Conservation (phyloP, 2,888 invertebrate species). For the Dasysyrphus tricinctus region DNA sequence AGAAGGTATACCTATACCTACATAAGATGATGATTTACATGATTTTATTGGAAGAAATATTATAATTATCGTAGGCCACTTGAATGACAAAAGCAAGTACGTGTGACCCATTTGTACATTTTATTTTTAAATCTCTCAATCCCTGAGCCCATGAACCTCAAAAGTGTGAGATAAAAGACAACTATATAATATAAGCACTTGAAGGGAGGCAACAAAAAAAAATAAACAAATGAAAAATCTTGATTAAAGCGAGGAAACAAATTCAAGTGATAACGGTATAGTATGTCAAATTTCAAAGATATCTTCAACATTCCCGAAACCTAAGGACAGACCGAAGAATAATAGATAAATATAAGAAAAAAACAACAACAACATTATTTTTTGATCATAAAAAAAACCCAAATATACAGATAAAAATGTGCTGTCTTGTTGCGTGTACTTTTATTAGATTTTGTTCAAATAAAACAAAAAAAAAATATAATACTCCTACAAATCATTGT, state of each 20-base stretch:
- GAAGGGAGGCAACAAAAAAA: not conserved
- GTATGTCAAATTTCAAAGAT: conserved; percentile 65
- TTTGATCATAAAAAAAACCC: conserved; percentile 13
- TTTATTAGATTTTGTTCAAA: conserved; percentile 6
- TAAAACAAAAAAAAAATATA: conserved; percentile 10
- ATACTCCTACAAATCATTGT: conserved; percentile 68
- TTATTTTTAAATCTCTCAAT: not conserved
- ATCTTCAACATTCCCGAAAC: conserved; percentile 53
- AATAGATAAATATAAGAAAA: conserved; percentile 1
- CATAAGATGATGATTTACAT: too few relatives aligned
- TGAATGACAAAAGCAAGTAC: not conserved
- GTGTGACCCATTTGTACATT: not conserved
- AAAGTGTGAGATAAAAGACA: conserved; percentile 8
- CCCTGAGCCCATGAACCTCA: not conserved
- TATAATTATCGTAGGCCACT: not conserved
- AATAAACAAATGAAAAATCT: conserved; percentile 13
- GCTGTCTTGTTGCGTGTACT: conserved; percentile 28
- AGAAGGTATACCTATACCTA: too few relatives aligned
- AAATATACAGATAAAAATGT: conserved; percentile 32
- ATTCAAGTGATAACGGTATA: conserved; percentile 59
- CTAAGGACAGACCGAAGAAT: conserved; percentile 28
- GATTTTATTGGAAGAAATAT: too few relatives aligned
- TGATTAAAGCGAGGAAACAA: conserved; percentile 34
- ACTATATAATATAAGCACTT: not conserved
- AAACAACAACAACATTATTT: conserved; percentile 9